These are phyloP conservation scores for Trogon surrucura DNA, from an alignment of 2,113 vertebrate genomes.

Conservation along the genomic window DNA sequence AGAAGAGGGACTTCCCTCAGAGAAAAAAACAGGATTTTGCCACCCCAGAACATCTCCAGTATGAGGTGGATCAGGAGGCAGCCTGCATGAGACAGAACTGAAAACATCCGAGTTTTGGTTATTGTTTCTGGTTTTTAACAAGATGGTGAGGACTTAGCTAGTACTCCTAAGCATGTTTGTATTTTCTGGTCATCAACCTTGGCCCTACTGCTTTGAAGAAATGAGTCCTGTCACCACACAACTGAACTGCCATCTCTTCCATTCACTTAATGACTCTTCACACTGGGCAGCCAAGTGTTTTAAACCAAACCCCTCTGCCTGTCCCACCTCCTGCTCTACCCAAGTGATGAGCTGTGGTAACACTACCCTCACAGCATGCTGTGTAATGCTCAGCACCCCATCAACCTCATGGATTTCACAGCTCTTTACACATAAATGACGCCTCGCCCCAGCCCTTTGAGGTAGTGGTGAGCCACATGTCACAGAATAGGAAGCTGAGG, in stretches of 20 bases:
- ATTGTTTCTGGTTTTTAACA: background rate
- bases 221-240: background rate
- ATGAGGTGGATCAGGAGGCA: background rate
- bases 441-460: background rate
- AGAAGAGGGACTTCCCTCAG: background rate
- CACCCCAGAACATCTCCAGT: background rate
- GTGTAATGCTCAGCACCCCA: background rate
- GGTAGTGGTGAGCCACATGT: background rate
- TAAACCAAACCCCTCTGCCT: background rate
- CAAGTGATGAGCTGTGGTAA: background rate
- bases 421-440: background rate
- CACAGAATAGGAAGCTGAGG: conserved; percentile 18
- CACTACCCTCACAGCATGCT: background rate
- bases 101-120: background rate
- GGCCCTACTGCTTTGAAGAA: background rate
- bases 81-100: background rate
- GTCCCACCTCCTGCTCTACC: background rate
- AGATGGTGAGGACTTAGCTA: background rate
- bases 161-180: background rate
- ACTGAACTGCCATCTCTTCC: background rate
- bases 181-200: background rate
- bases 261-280: background rate
- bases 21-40: background rate
- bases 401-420: conserved; percentile 1
- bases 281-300: background rate